Percentiles rank a stretch among this genome's conserved stretches.
Conservation (phyloP, 2,888 invertebrate species). For the Aphodius sticticus region DNA sequence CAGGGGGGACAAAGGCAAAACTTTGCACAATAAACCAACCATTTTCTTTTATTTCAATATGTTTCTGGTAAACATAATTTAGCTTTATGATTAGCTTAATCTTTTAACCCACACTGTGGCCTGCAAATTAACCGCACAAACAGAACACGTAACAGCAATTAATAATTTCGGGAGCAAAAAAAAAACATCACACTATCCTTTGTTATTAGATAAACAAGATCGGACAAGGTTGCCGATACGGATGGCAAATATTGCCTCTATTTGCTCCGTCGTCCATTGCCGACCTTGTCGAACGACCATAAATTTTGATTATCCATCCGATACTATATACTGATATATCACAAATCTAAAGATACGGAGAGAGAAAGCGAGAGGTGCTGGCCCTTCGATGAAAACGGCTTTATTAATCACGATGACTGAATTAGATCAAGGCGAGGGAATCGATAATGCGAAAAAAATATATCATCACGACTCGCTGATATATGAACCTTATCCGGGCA, state of each 20-base stretch:
- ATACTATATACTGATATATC: background rate
- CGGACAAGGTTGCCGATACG: constrained; percentile 34
- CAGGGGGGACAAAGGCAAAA: too few species aligned
- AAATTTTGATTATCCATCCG: background rate
- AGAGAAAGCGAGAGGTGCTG: background rate
- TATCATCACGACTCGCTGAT: background rate
- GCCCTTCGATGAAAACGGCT: background rate
- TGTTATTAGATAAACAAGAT: constrained; percentile 35
- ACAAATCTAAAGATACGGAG: background rate
- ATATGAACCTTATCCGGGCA: constrained; percentile 4
- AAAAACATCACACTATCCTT: constrained; percentile 12
- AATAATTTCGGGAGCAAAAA: background rate
- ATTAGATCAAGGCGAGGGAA: constrained; percentile 4
- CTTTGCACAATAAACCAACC: too few species aligned
- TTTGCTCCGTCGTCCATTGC: constrained; percentile 17
- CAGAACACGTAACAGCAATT: background rate
- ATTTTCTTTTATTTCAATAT: too few species aligned
- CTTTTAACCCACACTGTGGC: background rate
- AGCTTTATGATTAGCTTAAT: background rate
- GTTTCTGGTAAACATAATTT: too few species aligned
- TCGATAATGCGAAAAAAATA: constrained; percentile 4
- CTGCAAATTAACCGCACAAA: background rate
- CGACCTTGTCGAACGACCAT: constrained; percentile 25
- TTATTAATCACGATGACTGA: background rate
- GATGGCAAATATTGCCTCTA: constrained; percentile 36